A percentile compares a stretch with the other conserved stretches of the same genome.
Conservation (phyloP, 2,888 invertebrate genomes). For the Eupithecia centaureata region DNA sequence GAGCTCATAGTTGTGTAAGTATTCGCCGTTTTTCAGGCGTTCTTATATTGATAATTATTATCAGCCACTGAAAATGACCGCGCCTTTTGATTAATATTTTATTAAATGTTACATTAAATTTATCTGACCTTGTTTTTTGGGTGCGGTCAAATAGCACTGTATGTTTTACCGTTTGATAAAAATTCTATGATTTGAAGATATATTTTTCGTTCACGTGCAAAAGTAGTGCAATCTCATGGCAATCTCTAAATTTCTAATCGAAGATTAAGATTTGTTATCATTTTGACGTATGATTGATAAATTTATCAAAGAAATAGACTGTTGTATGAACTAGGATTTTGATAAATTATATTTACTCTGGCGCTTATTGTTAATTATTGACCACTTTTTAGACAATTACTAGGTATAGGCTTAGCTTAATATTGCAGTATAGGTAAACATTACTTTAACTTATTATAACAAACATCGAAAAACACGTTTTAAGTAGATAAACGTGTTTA, state of each 20-base stretch:
- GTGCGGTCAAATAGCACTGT: slow-evolving; percentile 18
- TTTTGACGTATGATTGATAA: slow-evolving; percentile 3
- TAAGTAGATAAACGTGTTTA: too few relatives aligned
- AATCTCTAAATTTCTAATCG: neutral
- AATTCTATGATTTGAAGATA: neutral
- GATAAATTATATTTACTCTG: too few relatives aligned
- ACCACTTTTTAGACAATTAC: too few relatives aligned
- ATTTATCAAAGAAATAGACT: neutral
- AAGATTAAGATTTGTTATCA: neutral
- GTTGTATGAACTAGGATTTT: too few relatives aligned
- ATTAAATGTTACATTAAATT: slow-evolving; percentile 2
- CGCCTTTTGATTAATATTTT: slow-evolving; percentile 35
- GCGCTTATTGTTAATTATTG: too few relatives aligned
- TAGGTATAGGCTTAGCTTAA: too few relatives aligned
- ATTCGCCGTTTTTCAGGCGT: neutral
- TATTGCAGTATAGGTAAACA: too few relatives aligned
- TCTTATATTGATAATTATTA: slow-evolving; percentile 10
- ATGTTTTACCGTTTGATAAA: neutral
- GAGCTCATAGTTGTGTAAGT: neutral
- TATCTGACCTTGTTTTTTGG: slow-evolving; percentile 31
- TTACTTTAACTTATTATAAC: too few relatives aligned
- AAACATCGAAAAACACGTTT: too few relatives aligned
- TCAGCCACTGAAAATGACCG: slow-evolving; percentile 27
- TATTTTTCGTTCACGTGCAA: slow-evolving; percentile 1
- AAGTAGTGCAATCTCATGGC: neutral